Percentiles rank a stretch among this genome's conserved stretches.
phyloP scores from a whole-genome alignment of 2,797 vertebrate species.

The Varecia variegata region DNA sequence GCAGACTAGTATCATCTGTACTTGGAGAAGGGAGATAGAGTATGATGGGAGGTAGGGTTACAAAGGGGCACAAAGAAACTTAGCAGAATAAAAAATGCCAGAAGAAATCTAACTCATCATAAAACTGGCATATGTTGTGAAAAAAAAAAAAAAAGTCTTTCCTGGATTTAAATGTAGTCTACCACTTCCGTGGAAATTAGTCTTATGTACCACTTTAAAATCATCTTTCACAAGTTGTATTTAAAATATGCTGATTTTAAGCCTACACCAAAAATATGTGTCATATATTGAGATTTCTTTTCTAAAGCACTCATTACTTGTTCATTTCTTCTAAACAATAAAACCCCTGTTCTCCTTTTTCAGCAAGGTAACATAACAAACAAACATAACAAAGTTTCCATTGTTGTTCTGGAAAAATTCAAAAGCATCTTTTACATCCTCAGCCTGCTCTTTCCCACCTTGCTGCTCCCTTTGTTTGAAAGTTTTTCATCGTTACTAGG shows the following conservation, averaged over 20 bases:
- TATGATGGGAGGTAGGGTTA: not conserved
- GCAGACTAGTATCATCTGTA: not conserved
- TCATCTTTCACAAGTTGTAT: not conserved
- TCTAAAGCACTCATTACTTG: not conserved
- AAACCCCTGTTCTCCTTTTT: not conserved
- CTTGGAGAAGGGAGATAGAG: not conserved
- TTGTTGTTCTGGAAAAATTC: not conserved
- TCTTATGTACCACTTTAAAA: not conserved
- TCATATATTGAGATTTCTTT: not conserved
- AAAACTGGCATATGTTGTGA: not conserved
- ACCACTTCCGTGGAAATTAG: not conserved
- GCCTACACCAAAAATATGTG: not conserved
- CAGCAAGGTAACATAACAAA: not conserved
- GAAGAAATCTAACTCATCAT: not conserved
- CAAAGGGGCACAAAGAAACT: not conserved
- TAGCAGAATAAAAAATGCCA: not conserved
- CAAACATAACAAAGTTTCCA: not conserved
- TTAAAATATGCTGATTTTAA: not conserved
- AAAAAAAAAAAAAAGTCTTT: not conserved
- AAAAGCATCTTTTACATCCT: not conserved
- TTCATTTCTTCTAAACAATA: not conserved
- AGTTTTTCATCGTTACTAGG: slow-evolving; percentile 8
- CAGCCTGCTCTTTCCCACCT: not conserved
- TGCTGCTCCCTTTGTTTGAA: not conserved
- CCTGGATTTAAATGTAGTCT: not conserved